Base-by-base conservation (phyloP, 2,888 invertebrate species). In the Cloeon dipterum region DNA sequence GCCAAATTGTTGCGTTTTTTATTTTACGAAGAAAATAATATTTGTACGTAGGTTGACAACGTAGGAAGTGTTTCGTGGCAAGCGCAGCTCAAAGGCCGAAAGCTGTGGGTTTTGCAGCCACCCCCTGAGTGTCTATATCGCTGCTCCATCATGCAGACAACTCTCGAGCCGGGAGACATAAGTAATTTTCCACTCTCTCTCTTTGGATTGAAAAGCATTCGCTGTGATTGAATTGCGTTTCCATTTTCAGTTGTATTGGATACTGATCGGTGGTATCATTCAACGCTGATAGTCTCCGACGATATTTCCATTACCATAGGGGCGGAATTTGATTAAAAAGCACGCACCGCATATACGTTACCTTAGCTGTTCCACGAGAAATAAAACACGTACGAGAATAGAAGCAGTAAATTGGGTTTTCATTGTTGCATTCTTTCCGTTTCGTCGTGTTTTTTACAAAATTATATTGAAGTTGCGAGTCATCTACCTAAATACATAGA, bases 61-160 rank as follows among this genome's bases (percentile, higher is more conserved):
- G 94, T 94, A 35, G 69, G 72, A 36, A 70, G 83, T 56, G 83
- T 91, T 39, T 94, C 93, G 2, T 94, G 94, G 94, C 94, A 96
- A 59, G 93, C 93, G 1, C 94, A 94, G 61, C 64, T 94, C 35
- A 69, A 70, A 36, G 93, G 94, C 1, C 68, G 62, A 46, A 96
- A 96, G 56, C 62, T 66, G 42, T 94, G 94, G 94, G 66, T 70
- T 39, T 61, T 94, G 41, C 77, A 85, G 45, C 91, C 94, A 7
- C 91, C 93, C 2, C 79, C 85, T 0, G 94, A 94, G 59, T 94
- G 94, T 53, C 69, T 74, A 50, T 79, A 79, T 53, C 55, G 61
- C 37, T 94, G 93, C 55, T 53, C 55, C 4, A 63, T 65, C 44
- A 51, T 89, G 41, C 58, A 69, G 42, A 72, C 78, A 43, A 65